Evolutionary conservation across 2,113 vertebrate genomes (phyloP).

Genomic region (Microcebus murinus): DNA sequence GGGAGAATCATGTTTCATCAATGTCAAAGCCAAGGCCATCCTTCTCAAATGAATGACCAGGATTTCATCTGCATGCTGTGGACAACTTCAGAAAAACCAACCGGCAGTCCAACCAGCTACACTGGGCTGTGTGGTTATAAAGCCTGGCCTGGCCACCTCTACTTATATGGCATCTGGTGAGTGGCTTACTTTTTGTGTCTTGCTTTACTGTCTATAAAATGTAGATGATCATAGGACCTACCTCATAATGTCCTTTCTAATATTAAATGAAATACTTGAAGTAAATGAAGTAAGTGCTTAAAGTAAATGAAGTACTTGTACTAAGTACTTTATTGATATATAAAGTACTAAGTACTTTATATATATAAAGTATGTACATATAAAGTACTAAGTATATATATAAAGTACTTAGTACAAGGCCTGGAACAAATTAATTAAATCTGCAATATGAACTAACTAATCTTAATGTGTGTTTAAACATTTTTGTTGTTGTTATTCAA

Average conservation of each 20-base stretch:
- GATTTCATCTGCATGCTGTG: not conserved
- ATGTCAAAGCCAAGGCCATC: not conserved
- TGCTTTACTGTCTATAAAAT: not conserved
- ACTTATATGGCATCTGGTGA: no score
- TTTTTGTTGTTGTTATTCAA: not conserved
- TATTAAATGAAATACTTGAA: not conserved
- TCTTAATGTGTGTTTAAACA: not conserved
- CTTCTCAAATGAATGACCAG: not conserved
- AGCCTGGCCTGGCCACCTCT: accelerated
- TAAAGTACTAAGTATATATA: no score
- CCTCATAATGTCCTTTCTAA: not conserved
- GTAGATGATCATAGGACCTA: not conserved
- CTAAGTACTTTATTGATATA: no score
- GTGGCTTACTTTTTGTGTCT: not conserved
- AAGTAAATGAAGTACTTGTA: no score
- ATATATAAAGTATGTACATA: no score
- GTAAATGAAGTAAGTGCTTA: no score
- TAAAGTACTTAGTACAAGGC: not conserved
- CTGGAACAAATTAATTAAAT: not conserved
- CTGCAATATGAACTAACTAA: not conserved
- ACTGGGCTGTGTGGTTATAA: accelerated
- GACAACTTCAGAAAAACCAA: not conserved
- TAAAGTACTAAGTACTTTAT: no score
- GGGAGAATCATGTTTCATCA: not conserved
- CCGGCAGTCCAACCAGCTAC: not conserved